phyloP scores from a whole-genome alignment of 2,888 invertebrate genomes.

The Chironomus tentans region DNA sequence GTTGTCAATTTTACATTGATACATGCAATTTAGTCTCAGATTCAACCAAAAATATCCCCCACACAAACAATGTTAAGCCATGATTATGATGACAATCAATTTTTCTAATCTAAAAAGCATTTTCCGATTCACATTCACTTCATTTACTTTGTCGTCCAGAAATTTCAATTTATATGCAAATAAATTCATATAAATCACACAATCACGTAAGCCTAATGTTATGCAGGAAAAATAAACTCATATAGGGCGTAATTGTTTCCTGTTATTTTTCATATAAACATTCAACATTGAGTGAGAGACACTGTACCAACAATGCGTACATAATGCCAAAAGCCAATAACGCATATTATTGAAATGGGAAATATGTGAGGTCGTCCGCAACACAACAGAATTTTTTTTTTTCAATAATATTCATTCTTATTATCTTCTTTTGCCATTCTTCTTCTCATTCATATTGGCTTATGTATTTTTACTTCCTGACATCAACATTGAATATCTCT shows the following conservation, averaged over 20 bases:
- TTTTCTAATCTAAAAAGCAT: background rate
- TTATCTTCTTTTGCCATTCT: background rate
- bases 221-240: background rate
- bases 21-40: no score
- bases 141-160: background rate
- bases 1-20: no score
- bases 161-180: slow-evolving; percentile 23
- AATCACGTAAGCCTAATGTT: slow-evolving; percentile 1
- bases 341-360: background rate
- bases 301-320: background rate
- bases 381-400: slow-evolving; percentile 1
- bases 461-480: background rate
- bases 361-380: slow-evolving; percentile 17
- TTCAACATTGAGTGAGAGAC: background rate
- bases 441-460: background rate
- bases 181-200: slow-evolving; percentile 13
- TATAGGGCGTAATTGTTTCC: background rate
- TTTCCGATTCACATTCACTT: background rate
- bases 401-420: slow-evolving; percentile 17
- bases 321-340: background rate
- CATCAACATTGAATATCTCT: background rate
- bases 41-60: no score
- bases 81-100: background rate
- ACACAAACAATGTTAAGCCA: no score
- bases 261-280: background rate